Conservation (phyloP, 2,113 vertebrate species). For the Hypomesus transpacificus region DNA sequence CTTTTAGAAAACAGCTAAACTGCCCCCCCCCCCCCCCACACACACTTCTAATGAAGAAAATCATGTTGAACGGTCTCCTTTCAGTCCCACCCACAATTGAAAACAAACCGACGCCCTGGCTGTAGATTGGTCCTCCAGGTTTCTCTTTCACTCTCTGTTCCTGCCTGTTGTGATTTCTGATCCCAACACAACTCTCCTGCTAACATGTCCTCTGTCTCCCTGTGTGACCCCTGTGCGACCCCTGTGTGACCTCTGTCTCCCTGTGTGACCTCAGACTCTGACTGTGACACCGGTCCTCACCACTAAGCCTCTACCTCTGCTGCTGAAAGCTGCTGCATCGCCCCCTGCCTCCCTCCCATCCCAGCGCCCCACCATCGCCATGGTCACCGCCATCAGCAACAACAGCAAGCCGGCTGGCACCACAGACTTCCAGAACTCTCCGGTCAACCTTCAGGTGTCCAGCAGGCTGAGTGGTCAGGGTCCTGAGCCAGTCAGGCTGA, state of each 20-base stretch:
- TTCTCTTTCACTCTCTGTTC: no score
- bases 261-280: conserved; percentile 86
- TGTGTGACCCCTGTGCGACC: background rate
- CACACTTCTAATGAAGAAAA: no score
- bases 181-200: no score
- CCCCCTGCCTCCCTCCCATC: conserved; percentile 84
- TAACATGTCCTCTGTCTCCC: background rate
- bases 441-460: conserved; percentile 95
- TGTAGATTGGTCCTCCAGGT: no score
- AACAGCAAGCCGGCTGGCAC: conserved; percentile 82
- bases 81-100: no score
- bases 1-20: no score
- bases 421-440: conserved; percentile 85
- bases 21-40: no score
- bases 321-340: conserved; percentile 92
- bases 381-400: conserved; percentile 94
- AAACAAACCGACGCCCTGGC: no score
- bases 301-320: conserved; percentile 98
- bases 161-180: no score
- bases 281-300: conserved; percentile 95
- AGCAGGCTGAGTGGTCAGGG: conserved; percentile 88
- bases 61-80: no score
- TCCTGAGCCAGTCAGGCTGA: conserved; percentile 86
- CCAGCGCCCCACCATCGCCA: conserved; percentile 90
- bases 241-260: conserved; percentile 44